Evolutionary conservation across 2,113 vertebrate genomes (phyloP).

Genomic region (Urocynchramus pylzowi): DNA sequence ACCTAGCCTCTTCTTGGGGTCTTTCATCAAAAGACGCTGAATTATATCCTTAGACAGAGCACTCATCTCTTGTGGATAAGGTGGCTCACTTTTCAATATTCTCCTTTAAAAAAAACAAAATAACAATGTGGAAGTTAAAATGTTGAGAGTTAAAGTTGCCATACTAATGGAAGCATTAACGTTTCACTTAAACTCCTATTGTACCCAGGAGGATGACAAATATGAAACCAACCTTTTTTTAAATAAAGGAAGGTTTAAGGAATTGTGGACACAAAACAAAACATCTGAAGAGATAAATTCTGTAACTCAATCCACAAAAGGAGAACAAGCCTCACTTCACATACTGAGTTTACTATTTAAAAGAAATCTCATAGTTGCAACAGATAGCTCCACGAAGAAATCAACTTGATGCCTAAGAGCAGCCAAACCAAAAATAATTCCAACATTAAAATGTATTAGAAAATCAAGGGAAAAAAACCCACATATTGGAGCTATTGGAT

Average conservation of each 20-base stretch:
- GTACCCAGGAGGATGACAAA: background rate
- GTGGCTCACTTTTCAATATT: conserved; percentile 95
- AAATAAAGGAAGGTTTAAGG: background rate
- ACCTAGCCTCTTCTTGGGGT: conserved; percentile 92
- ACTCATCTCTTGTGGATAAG: conserved; percentile 91
- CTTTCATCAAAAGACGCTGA: conserved; percentile 88
- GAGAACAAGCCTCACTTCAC: background rate
- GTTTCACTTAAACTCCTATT: background rate
- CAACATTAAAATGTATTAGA: background rate
- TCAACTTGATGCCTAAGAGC: background rate
- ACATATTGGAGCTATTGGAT: background rate
- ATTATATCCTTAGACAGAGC: conserved; percentile 89
- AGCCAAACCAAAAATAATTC: background rate
- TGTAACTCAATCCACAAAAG: background rate
- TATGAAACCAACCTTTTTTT: background rate
- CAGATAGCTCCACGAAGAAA: background rate
- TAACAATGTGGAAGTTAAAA: background rate
- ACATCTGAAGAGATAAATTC: background rate
- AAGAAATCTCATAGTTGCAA: background rate
- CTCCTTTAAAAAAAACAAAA: conserved; percentile 77
- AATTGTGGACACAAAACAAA: background rate
- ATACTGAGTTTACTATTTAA: background rate
- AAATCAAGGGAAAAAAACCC: background rate
- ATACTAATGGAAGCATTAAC: fast-evolving
- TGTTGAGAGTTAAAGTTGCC: background rate